Evolutionary conservation across 53 echinoderm and acorn worm genomes (phyloP).

Genomic region (Paracentrotus lividus): DNA sequence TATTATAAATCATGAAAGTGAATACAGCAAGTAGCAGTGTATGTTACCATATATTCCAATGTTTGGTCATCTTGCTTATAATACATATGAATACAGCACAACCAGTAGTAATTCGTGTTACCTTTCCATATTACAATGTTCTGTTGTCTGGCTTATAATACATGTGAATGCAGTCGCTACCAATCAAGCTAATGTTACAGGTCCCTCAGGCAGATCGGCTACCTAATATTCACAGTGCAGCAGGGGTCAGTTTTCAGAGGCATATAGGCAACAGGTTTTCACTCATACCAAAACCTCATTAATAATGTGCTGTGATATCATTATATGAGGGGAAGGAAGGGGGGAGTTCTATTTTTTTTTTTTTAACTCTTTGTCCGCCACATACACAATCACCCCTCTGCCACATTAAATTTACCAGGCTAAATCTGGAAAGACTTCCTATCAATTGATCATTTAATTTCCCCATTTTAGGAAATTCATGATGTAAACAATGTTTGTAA

Average conservation of each 20-base stretch:
- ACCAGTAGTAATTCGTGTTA: background rate
- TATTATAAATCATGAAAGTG: background rate
- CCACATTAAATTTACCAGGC: too few relatives aligned
- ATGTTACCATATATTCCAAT: conserved; percentile 1
- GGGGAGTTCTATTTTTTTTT: background rate
- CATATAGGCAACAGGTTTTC: conserved; percentile 10
- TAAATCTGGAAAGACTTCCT: too few relatives aligned
- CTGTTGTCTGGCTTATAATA: background rate
- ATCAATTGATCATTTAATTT: too few relatives aligned
- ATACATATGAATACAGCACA: background rate
- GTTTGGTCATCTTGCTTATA: background rate
- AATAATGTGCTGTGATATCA: background rate
- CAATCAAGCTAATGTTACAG: conserved; percentile 57
- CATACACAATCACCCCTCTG: too few relatives aligned
- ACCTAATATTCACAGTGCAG: conserved; percentile 24
- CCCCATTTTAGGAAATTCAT: too few relatives aligned
- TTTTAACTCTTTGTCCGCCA: too few relatives aligned
- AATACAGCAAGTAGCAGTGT: background rate
- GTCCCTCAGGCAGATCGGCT: background rate
- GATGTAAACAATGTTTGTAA: too few relatives aligned
- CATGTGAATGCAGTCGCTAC: conserved; percentile 27
- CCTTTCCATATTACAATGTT: background rate
- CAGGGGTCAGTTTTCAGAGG: background rate
- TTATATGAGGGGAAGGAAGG: background rate
- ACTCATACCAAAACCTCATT: background rate